A percentile compares a stretch with the other conserved stretches of the same genome.
phyloP scores from a whole-genome alignment of 2,797 vertebrate genomes.

The Avahi laniger region DNA sequence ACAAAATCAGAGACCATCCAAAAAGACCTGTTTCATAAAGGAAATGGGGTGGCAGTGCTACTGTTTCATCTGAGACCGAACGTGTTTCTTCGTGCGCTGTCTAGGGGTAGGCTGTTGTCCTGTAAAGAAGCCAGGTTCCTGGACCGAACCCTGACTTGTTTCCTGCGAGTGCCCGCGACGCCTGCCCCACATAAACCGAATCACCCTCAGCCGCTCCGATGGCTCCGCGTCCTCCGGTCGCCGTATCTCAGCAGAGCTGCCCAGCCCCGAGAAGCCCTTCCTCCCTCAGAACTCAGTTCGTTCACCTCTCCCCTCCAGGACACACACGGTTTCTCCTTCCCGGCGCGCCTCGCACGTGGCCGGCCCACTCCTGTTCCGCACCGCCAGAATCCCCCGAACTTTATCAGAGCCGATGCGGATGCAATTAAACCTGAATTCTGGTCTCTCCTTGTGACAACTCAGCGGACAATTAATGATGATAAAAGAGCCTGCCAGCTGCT shows the following conservation, averaged over 20 bases:
- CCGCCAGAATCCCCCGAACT: conserved; percentile 55
- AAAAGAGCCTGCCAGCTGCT: conserved; percentile 76
- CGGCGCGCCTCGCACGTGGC: neutral
- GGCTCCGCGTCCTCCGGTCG: neutral
- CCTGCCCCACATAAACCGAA: neutral
- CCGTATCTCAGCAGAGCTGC: neutral
- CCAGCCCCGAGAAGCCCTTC: neutral
- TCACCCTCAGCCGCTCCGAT: neutral
- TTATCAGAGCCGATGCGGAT: conserved; percentile 67
- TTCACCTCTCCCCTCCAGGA: conserved; percentile 9
- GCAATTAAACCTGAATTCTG: conserved; percentile 77
- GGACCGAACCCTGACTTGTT: neutral
- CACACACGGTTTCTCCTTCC: neutral
- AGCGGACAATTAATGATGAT: conserved; percentile 79
- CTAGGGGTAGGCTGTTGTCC: neutral
- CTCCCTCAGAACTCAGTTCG: neutral
- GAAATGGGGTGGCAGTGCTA: neutral
- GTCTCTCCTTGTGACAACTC: conserved; percentile 74
- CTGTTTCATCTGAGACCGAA: conserved; percentile 4
- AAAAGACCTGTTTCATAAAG: neutral
- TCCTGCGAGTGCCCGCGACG: neutral
- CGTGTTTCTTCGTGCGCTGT: neutral
- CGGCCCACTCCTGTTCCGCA: neutral
- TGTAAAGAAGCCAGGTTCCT: conserved; percentile 27
- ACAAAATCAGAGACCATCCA: neutral